phyloP scores from a whole-genome alignment of 2,797 vertebrate genomes.

The Rhabdomys pumilio region DNA sequence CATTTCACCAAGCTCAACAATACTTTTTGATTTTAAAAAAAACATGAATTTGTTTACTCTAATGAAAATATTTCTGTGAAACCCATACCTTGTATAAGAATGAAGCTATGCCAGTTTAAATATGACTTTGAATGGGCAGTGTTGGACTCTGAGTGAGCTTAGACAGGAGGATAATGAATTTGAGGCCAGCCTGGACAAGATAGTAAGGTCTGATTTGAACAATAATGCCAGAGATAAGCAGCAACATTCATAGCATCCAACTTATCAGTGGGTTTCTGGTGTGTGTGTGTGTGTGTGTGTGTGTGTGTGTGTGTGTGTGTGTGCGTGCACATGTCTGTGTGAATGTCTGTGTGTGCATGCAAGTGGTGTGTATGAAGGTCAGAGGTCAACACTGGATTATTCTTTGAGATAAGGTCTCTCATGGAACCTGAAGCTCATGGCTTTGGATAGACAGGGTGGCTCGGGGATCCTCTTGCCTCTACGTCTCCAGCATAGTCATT shows the following conservation, averaged over 20 bases:
- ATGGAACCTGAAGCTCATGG: background rate
- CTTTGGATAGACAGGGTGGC: background rate
- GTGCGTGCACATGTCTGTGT: background rate
- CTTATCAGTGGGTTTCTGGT: background rate
- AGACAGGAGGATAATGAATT: background rate
- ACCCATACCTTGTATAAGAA: background rate
- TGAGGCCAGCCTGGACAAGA: background rate
- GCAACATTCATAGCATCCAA: background rate
- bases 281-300: too few species aligned
- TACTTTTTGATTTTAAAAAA: slow-evolving; percentile 18
- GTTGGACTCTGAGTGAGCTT: background rate
- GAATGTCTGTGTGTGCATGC: rapidly evolving
- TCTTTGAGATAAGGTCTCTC: background rate
- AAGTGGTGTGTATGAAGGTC: too few species aligned
- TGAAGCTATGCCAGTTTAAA: background rate
- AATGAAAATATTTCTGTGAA: slow-evolving; percentile 19
- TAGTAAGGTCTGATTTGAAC: background rate
- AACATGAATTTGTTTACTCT: background rate
- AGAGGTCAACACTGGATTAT: background rate
- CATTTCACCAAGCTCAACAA: background rate
- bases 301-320: background rate
- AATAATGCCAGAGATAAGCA: background rate
- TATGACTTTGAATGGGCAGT: background rate
- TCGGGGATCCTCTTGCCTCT: background rate
- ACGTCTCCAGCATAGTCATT: background rate